phyloP scores from a whole-genome alignment of 1,140 invertebrate species.

The Bathynomus jamesi region DNA sequence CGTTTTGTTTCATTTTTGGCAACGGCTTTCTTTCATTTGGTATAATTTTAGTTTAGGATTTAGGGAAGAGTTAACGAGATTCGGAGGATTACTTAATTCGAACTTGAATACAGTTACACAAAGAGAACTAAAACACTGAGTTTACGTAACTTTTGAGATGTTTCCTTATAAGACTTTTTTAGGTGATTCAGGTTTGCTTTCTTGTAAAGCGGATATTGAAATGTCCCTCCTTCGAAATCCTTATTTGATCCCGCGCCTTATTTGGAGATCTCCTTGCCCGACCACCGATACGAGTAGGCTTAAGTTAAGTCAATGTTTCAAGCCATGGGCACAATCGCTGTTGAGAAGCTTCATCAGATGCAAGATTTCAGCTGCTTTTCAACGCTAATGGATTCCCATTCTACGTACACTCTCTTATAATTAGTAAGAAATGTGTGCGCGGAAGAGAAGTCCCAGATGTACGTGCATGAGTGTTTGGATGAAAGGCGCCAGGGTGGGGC shows the following conservation, averaged over 20 bases:
- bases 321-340: not conserved
- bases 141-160: too few species aligned
- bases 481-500: not conserved
- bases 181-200: too few species aligned
- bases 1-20: too few species aligned
- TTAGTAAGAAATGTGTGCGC: not conserved
- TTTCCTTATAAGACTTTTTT: too few species aligned
- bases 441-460: not conserved
- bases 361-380: not conserved
- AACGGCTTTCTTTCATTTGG: too few species aligned
- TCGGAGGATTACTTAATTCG: too few species aligned
- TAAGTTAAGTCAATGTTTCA: not conserved
- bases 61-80: too few species aligned
- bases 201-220: not conserved
- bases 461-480: not conserved
- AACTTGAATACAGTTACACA: too few species aligned
- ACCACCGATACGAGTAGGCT: not conserved
- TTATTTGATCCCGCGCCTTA: not conserved
- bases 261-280: not conserved
- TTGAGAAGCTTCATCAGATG: not conserved
- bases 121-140: too few species aligned
- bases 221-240: not conserved
- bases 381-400: not conserved
- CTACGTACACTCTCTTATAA: not conserved
- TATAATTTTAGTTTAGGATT: too few species aligned